Conservation (phyloP, 2,888 invertebrate species). For the Balanococcus diminutus region DNA sequence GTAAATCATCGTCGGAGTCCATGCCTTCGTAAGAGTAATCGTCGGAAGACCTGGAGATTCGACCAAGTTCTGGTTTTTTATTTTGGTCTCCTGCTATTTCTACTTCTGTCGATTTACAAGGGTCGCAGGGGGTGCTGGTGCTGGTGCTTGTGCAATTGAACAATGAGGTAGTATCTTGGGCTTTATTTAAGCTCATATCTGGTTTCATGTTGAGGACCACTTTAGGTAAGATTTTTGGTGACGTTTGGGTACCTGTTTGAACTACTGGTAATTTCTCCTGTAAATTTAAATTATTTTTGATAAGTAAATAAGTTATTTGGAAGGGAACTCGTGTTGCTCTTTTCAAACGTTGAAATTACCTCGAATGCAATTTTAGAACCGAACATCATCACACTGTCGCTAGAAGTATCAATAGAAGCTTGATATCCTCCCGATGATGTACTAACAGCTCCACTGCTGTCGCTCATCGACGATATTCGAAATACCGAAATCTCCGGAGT, state of each 20-base stretch:
- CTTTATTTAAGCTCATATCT: background rate
- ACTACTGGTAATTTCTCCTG: slow-evolving; percentile 60
- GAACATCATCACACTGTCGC: slow-evolving; percentile 39
- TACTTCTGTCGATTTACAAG: background rate
- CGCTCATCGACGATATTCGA: slow-evolving; percentile 43
- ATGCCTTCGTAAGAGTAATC: slow-evolving; percentile 15
- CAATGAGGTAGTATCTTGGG: background rate
- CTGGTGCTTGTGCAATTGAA: background rate
- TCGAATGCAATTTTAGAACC: slow-evolving; percentile 29
- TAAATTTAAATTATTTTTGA: too few species aligned
- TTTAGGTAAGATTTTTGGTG: slow-evolving; percentile 64
- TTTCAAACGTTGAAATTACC: background rate
- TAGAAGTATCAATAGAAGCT: slow-evolving; percentile 48
- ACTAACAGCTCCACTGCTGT: slow-evolving; percentile 42
- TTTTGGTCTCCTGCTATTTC: background rate
- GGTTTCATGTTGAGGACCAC: slow-evolving; percentile 47
- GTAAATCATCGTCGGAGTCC: slow-evolving; percentile 36
- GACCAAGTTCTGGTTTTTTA: background rate
- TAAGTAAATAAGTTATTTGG: background rate
- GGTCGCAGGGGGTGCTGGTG: background rate
- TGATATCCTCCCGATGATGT: slow-evolving; percentile 43
- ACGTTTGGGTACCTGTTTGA: slow-evolving; percentile 75
- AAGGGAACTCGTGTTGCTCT: too few species aligned
- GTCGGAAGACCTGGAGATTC: background rate
- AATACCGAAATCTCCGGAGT: background rate